Evolutionary conservation across 2,888 invertebrate genomes (phyloP).

Genomic region (Ichneumoninae sp.): DNA sequence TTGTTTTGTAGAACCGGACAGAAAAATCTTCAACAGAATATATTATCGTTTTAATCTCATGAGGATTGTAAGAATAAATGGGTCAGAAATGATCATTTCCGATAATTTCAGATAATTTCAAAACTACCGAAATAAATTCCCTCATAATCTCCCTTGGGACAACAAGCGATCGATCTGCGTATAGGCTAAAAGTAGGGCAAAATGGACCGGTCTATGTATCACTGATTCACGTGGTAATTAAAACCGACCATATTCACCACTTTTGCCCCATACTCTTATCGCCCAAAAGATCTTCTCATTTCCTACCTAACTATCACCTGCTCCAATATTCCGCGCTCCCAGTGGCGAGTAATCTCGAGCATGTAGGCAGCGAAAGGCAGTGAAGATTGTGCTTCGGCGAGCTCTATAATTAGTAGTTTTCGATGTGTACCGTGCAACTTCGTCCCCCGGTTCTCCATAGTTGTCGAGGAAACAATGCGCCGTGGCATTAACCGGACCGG

Average conservation of each 20-base stretch:
- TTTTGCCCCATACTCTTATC: background rate
- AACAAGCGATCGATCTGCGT: too few relatives aligned
- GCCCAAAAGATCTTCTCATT: background rate
- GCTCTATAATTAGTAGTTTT: background rate
- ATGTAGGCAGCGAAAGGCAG: background rate
- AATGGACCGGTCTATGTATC: too few relatives aligned
- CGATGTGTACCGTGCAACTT: background rate
- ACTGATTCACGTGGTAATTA: too few relatives aligned
- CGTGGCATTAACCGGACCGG: conserved; percentile 31
- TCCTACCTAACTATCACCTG: background rate
- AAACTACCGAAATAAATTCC: too few relatives aligned
- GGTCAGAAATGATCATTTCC: too few relatives aligned
- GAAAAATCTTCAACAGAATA: too few relatives aligned
- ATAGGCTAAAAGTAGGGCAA: too few relatives aligned
- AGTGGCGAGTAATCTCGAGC: background rate
- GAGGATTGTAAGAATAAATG: too few relatives aligned
- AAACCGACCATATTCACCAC: background rate
- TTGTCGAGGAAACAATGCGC: conserved; percentile 17
- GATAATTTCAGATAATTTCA: too few relatives aligned
- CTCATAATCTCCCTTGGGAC: too few relatives aligned
- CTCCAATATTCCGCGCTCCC: background rate
- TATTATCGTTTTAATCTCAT: too few relatives aligned
- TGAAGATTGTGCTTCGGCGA: background rate
- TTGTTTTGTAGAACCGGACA: too few relatives aligned
- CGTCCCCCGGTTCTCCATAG: conserved; percentile 5